Percentiles rank a stretch among this genome's conserved stretches.
Conservation (phyloP, 2,888 invertebrate species). For the Leucophora obtusa region DNA sequence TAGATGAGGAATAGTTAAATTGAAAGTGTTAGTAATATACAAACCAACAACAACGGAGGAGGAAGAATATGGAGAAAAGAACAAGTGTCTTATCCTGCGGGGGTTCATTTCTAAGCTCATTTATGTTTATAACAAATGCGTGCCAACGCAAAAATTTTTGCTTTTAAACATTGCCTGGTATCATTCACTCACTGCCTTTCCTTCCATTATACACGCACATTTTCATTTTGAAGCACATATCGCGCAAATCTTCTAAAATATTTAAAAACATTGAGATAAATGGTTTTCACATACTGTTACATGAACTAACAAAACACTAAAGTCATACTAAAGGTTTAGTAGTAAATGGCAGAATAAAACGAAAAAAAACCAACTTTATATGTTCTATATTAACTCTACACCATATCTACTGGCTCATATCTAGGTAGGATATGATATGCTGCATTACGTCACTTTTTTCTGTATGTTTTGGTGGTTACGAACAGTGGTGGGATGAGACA, state of each 20-base stretch:
- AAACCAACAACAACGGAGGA: background rate
- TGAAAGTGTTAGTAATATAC: constrained; percentile 63
- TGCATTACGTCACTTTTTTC: background rate
- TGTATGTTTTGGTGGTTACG: background rate
- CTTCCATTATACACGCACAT: constrained; percentile 15
- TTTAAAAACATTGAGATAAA: constrained; percentile 66
- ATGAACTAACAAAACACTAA: constrained; percentile 65
- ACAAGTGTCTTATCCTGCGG: constrained; percentile 73
- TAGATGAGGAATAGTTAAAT: constrained; percentile 62
- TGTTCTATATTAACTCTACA: constrained; percentile 50
- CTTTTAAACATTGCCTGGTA: constrained; percentile 48
- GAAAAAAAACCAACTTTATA: background rate
- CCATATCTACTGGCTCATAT: constrained; percentile 19
- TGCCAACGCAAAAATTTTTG: constrained; percentile 73
- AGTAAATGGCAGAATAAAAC: constrained; percentile 63
- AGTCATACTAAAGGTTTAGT: constrained; percentile 58
- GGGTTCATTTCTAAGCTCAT: constrained; percentile 78
- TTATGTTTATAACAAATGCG: constrained; percentile 79
- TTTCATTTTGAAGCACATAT: constrained; percentile 27
- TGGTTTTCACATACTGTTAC: constrained; percentile 54
- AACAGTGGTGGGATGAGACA: constrained; percentile 6
- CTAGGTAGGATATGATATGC: constrained; percentile 16
- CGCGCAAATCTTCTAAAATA: constrained; percentile 71
- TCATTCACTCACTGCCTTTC: background rate
- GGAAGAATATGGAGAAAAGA: constrained; percentile 32